Evolutionary conservation across 1,140 invertebrate species (phyloP).

Genomic region (Bombus impatiens): DNA sequence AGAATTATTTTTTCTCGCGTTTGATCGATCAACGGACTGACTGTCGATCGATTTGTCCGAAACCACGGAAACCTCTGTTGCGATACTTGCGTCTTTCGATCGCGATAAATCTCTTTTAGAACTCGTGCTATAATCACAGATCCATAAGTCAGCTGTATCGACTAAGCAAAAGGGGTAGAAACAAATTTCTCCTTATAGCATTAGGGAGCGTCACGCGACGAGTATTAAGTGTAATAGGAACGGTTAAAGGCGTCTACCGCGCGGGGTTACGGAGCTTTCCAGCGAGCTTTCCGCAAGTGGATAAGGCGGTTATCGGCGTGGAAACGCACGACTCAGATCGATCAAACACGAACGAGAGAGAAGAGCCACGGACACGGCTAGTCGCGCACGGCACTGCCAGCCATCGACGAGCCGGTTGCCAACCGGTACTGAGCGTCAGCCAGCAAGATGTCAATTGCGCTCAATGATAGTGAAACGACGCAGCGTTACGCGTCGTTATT

Average conservation of each 20-base stretch:
- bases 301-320: slow-evolving; percentile 29
- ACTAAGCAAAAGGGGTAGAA: background rate
- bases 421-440: slow-evolving; percentile 60
- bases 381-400: slow-evolving; percentile 62
- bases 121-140: background rate
- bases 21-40: background rate
- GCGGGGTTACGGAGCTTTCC: background rate
- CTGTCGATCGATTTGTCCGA: background rate
- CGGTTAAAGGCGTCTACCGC: background rate
- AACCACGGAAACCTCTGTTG: background rate
- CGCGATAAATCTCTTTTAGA: background rate
- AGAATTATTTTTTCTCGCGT: too few species aligned
- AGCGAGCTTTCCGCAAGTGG: background rate
- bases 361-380: slow-evolving; percentile 22
- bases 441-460: slow-evolving; percentile 65
- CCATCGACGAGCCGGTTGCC: slow-evolving; percentile 64
- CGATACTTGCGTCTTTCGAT: fast-evolving
- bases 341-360: slow-evolving; percentile 57
- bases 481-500: slow-evolving; percentile 51
- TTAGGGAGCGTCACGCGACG: slow-evolving; percentile 36
- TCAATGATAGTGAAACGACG: slow-evolving; percentile 65
- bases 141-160: background rate
- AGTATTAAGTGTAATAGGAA: slow-evolving; percentile 11
- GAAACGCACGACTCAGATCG: slow-evolving; percentile 55
- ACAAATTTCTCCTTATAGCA: slow-evolving; percentile 7